These are phyloP conservation scores for Habroteleia sp. DNA, from an alignment of 2,888 invertebrate genomes.

Conservation along the genomic window DNA sequence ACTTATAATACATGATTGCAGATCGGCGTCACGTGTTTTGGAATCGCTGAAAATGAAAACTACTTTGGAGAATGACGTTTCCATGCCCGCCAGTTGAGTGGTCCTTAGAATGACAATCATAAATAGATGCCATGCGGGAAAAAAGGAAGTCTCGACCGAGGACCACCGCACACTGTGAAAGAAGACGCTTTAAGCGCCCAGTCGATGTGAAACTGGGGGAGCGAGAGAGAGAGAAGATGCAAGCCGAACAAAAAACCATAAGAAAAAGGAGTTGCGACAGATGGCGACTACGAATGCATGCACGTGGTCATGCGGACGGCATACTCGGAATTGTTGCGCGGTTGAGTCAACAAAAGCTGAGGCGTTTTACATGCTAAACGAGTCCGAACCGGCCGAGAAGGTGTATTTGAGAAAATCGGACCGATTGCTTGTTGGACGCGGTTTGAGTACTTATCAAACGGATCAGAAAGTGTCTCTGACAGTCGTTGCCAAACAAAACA, in stretches of 20 bases:
- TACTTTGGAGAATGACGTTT: neutral
- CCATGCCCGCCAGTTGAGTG: neutral
- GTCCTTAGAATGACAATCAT: conserved; percentile 9
- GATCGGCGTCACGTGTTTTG: neutral
- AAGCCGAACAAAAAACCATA: conserved; percentile 14
- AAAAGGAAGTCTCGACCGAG: neutral
- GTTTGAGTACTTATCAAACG: no score
- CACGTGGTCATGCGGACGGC: conserved; percentile 18
- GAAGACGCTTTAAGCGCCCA: conserved; percentile 21
- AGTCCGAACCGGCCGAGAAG: neutral
- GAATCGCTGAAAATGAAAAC: neutral
- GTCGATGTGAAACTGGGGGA: conserved; percentile 18
- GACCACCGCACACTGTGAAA: conserved; percentile 23
- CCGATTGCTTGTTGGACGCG: no score
- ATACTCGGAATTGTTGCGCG: conserved; percentile 3
- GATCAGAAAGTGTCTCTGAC: no score
- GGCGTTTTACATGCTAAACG: neutral
- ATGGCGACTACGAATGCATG: conserved; percentile 20
- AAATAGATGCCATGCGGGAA: conserved; percentile 21
- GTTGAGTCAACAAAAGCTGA: conserved; percentile 6
- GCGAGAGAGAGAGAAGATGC: neutral
- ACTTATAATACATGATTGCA: no score
- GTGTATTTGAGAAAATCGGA: no score
- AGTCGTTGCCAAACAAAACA: no score
- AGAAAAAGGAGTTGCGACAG: conserved; percentile 36